phyloP scores from a whole-genome alignment of 2,113 vertebrate genomes.

The Saccopteryx leptura region DNA sequence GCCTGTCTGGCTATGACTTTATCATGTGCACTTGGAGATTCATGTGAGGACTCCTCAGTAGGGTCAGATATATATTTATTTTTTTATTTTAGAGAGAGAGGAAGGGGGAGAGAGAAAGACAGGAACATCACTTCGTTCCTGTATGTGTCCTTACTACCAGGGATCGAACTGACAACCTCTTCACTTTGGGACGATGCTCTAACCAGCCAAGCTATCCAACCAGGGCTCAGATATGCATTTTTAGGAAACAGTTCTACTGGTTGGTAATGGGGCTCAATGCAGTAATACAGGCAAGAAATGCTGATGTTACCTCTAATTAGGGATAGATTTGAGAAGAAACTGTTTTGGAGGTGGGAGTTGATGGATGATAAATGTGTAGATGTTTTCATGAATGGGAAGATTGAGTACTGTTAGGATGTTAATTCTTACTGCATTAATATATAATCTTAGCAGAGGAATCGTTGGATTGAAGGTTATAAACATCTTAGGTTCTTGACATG shows the following conservation, averaged over 20 bases:
- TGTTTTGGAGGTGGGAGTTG: neutral
- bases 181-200: too few species aligned
- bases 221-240: slow-evolving; percentile 21
- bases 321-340: slow-evolving; percentile 48
- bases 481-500: slow-evolving; percentile 55
- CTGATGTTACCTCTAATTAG: neutral
- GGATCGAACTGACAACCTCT: too few species aligned
- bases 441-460: slow-evolving; percentile 56
- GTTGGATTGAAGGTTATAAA: slow-evolving; percentile 17
- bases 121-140: too few species aligned
- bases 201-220: too few species aligned
- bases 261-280: slow-evolving; percentile 23
- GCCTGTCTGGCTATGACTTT: neutral
- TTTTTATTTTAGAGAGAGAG: too few species aligned
- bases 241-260: slow-evolving; percentile 26
- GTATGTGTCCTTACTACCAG: too few species aligned
- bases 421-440: slow-evolving; percentile 10
- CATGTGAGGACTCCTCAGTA: neutral
- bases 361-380: slow-evolving; percentile 17
- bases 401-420: slow-evolving; percentile 11
- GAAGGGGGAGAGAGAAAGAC: too few species aligned
- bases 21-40: neutral
- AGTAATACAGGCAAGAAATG: slow-evolving; percentile 34
- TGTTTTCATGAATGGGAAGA: slow-evolving; percentile 29
- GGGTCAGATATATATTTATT: slow-evolving; percentile 19